A percentile compares a stretch with the other conserved stretches of the same genome.
phyloP scores from a whole-genome alignment of 1,140 invertebrate genomes.

The Drosophila nasuta region DNA sequence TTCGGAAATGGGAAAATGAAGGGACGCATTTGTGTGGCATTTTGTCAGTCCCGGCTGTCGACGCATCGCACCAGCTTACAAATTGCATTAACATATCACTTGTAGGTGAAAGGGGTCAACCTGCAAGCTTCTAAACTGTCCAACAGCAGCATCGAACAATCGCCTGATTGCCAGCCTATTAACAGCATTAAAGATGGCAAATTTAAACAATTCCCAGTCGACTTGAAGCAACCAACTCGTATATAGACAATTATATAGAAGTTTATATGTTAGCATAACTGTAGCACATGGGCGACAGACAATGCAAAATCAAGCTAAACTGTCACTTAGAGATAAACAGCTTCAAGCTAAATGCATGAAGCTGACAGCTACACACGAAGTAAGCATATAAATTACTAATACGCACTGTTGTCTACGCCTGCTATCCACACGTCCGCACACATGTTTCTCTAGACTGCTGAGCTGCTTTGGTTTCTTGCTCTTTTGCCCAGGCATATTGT shows the following conservation, averaged over 20 bases:
- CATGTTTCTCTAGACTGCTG: conserved; percentile 8
- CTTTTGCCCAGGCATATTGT: not conserved
- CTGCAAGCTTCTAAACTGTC: conserved; percentile 3
- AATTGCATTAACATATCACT: conserved; percentile 75
- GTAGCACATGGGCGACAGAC: conserved; percentile 5
- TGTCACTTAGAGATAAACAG: conserved; percentile 60
- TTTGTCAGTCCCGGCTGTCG: conserved; percentile 19
- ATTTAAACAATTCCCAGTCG: conserved; percentile 73
- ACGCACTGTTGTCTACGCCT: conserved; percentile 65
- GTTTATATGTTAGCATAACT: not conserved
- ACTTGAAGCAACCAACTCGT: not conserved
- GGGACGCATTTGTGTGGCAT: conserved; percentile 21
- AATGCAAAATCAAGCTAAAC: conserved; percentile 53
- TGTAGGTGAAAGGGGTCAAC: conserved; percentile 16
- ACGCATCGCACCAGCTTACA: conserved; percentile 43
- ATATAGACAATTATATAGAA: not conserved
- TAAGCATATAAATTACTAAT: conserved; percentile 74
- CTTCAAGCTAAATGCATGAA: conserved; percentile 40
- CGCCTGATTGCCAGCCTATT: conserved; percentile 74
- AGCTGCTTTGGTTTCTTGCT: not conserved
- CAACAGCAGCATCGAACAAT: conserved; percentile 49
- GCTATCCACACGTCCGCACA: conserved; percentile 27
- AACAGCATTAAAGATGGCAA: conserved; percentile 76
- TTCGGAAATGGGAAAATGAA: conserved; percentile 61
- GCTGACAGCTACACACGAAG: conserved; percentile 38